These are phyloP conservation scores for Thaumetopoea pityocampa DNA, from an alignment of 1,140 invertebrate genomes.

Conservation along the genomic window DNA sequence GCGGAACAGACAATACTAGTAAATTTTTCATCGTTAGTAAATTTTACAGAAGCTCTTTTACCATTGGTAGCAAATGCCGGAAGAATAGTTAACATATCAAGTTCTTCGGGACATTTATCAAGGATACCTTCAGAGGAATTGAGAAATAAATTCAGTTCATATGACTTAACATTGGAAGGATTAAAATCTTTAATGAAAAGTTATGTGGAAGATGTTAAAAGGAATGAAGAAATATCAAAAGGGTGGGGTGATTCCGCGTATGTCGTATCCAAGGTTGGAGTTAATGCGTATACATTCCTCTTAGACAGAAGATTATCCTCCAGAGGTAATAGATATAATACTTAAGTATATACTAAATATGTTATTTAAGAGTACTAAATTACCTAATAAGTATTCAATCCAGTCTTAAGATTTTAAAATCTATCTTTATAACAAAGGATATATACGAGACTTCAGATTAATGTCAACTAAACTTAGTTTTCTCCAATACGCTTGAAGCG, in stretches of 20 bases:
- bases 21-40: conserved; percentile 81
- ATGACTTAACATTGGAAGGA: conserved; percentile 74
- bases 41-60: conserved; percentile 81
- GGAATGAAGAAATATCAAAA: conserved; percentile 37
- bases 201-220: conserved; percentile 77
- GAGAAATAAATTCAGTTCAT: conserved; percentile 70
- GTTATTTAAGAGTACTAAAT: too few species aligned
- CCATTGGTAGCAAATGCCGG: conserved; percentile 81
- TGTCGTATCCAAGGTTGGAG: conserved; percentile 84
- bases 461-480: too few species aligned
- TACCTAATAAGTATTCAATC: too few species aligned
- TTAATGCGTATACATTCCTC: conserved; percentile 72
- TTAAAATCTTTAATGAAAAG: conserved; percentile 78
- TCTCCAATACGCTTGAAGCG: too few species aligned
- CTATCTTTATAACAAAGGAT: too few species aligned
- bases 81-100: conserved; percentile 85
- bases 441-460: too few species aligned
- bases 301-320: conserved; percentile 36
- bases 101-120: conserved; percentile 79
- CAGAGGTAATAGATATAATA: conserved; percentile 31
- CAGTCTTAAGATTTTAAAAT: too few species aligned
- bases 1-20: conserved; percentile 81
- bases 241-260: conserved; percentile 77
- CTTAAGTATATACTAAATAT: too few species aligned
- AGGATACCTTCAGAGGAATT: conserved; percentile 76